phyloP scores from a whole-genome alignment of 1,140 invertebrate species.

The Amphibalanus amphitrite region DNA sequence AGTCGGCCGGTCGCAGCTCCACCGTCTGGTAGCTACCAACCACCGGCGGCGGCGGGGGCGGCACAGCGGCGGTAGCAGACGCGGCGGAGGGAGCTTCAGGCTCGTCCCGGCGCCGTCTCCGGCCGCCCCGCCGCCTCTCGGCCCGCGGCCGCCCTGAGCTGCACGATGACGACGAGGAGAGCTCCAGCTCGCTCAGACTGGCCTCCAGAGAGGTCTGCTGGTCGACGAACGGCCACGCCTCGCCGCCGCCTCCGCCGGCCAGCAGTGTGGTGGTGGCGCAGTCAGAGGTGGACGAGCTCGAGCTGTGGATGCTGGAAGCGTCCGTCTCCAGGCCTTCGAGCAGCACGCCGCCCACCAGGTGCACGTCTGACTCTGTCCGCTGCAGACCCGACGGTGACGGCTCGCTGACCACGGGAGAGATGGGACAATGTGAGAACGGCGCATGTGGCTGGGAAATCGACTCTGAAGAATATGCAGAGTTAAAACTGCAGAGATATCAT shows the following conservation, averaged over 20 bases:
- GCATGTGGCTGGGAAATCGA: no score
- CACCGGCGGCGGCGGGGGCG: no score
- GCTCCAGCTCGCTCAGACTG: background rate
- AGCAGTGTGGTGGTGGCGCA: background rate
- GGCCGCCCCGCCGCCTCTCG: background rate
- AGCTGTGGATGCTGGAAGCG: background rate
- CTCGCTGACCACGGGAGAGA: background rate
- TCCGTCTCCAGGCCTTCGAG: background rate
- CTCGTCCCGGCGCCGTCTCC: no score
- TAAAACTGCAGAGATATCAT: no score
- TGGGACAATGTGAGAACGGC: no score
- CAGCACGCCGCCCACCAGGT: background rate
- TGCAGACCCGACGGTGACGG: no score
- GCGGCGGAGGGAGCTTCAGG: no score
- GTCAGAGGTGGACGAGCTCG: background rate
- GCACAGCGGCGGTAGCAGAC: no score
- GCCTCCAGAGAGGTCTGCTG: background rate
- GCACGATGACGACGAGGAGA: background rate
- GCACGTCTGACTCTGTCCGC: background rate
- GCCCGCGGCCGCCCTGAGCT: background rate
- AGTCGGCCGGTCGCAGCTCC: background rate
- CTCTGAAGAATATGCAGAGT: no score
- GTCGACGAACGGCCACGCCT: constrained; percentile 4
- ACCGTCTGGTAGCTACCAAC: background rate
- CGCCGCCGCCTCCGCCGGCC: background rate